These are phyloP conservation scores for Polypterus bichir DNA, from an alignment of 2,113 vertebrate genomes.

Conservation along the genomic window DNA sequence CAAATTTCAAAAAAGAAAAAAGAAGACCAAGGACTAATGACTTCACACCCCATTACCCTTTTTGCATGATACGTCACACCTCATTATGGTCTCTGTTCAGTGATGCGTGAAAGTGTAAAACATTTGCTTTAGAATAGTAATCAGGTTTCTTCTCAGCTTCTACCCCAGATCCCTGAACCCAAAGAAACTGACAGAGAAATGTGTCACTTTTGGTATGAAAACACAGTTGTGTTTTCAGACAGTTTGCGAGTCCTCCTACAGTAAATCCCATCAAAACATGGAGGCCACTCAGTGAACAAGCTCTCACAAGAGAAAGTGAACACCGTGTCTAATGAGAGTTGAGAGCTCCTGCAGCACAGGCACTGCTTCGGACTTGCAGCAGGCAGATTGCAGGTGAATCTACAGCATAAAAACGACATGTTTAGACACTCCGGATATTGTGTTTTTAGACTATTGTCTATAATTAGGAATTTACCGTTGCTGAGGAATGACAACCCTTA, in stretches of 20 bases:
- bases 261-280: neutral
- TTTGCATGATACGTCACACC: slow-evolving; percentile 47
- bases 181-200: neutral
- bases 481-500: too few relatives aligned
- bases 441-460: too few relatives aligned
- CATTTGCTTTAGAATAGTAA: slow-evolving; percentile 17
- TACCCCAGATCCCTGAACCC: neutral
- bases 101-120: slow-evolving; percentile 34
- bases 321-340: neutral
- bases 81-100: slow-evolving; percentile 44
- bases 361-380: neutral
- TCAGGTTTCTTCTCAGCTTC: neutral
- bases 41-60: slow-evolving; percentile 45
- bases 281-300: too few relatives aligned
- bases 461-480: too few relatives aligned
- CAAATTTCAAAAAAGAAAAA: neutral
- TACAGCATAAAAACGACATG: too few relatives aligned
- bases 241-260: neutral
- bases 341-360: neutral
- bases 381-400: too few relatives aligned
- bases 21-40: slow-evolving; percentile 31
- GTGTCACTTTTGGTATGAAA: neutral
- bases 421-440: too few relatives aligned
- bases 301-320: too few relatives aligned
- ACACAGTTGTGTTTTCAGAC: neutral